Evolutionary conservation across 2,113 vertebrate genomes (phyloP).

Genomic region (Charadrius vociferus): DNA sequence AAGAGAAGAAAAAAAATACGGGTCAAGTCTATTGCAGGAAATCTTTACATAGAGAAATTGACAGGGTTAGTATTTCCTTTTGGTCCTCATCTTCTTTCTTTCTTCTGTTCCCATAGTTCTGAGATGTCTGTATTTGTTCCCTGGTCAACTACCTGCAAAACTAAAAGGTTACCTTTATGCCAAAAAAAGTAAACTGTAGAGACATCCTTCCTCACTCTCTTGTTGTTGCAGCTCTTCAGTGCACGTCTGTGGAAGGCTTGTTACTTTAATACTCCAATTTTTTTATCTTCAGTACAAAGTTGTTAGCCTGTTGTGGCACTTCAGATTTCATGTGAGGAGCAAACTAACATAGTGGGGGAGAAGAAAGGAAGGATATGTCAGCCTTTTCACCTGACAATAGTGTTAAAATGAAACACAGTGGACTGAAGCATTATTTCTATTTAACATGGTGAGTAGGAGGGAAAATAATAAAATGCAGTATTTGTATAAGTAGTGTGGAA

Average conservation of each 20-base stretch:
- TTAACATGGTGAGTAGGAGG: not conserved
- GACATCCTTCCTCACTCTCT: not conserved
- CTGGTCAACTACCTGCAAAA: not conserved
- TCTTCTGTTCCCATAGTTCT: not conserved
- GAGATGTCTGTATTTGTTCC: not conserved
- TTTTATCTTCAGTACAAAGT: not conserved
- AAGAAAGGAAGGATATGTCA: not conserved
- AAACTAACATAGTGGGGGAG: not conserved
- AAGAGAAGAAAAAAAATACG: not conserved
- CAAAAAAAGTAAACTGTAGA: not conserved
- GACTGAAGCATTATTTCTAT: not conserved
- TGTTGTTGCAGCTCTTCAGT: not conserved
- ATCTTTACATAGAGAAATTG: not conserved
- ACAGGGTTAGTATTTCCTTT: not conserved
- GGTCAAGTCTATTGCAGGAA: not conserved
- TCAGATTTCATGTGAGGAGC: not conserved
- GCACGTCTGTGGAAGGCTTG: not conserved
- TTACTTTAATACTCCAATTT: not conserved
- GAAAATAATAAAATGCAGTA: not conserved
- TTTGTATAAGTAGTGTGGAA: not conserved
- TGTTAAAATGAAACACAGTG: not conserved
- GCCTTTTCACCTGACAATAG: not conserved
- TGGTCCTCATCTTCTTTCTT: not conserved
- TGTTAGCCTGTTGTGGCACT: not conserved
- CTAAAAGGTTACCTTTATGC: not conserved